Evolutionary conservation across 2,888 invertebrate species (phyloP).

Genomic region (Acanthosepion pharaonis): DNA sequence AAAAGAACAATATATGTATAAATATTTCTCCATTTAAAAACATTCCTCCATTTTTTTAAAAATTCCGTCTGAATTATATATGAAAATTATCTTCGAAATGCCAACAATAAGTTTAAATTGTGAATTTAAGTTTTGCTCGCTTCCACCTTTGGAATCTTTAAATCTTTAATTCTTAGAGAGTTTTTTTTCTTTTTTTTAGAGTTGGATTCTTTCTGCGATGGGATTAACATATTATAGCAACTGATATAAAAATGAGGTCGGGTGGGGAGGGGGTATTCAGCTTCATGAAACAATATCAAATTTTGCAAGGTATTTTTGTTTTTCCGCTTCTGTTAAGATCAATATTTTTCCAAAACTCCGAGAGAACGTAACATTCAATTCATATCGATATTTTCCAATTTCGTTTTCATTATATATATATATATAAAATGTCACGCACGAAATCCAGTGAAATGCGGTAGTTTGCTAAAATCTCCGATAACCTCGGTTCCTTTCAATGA

Average conservation of each 20-base stretch:
- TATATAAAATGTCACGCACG: background rate
- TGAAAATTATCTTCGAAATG: too few relatives aligned
- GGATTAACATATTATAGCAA: background rate
- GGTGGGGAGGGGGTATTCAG: background rate
- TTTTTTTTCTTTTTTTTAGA: background rate
- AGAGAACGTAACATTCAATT: background rate
- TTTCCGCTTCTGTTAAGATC: background rate
- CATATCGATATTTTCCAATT: background rate
- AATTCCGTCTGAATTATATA: too few relatives aligned
- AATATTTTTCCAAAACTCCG: background rate
- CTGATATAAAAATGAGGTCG: background rate
- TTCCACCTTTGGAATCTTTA: background rate
- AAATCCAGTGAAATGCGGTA: background rate
- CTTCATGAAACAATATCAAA: background rate
- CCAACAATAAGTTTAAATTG: background rate
- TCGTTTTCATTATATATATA: background rate
- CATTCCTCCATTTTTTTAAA: too few relatives aligned
- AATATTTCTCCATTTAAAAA: too few relatives aligned
- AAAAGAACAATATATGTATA: too few relatives aligned
- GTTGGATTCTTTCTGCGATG: background rate
- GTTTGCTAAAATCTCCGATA: background rate
- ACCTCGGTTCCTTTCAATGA: too few relatives aligned
- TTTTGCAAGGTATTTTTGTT: background rate
- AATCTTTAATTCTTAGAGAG: background rate
- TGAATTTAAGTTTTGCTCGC: background rate